Base-by-base conservation (phyloP, 1,140 invertebrate species). In the Euwallacea similis region DNA sequence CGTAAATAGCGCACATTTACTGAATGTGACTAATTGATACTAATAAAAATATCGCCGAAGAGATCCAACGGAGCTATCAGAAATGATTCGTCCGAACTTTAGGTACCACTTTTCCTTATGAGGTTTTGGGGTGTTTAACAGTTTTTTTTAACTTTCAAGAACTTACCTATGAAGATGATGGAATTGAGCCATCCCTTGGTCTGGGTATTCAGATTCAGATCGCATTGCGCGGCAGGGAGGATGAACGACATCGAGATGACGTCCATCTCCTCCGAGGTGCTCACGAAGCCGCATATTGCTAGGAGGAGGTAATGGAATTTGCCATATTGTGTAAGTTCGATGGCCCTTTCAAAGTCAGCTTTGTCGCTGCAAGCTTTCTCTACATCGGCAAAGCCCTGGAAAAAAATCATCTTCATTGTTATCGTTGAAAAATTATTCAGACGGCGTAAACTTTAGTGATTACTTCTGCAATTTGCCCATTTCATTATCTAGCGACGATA, bases 241-340 rank as follows among this genome's bases (percentile, higher is more conserved):
- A 97, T 92, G 86, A 97, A 97, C 64, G 94, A 94, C 89, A 95
- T 93, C 59, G 94, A 95, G 77, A 96, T 94, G 82, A 97, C 91
- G 84, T 97, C 95, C 88, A 97, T 95, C 84, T 96, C 94, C 86
- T 97, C 94, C 80, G 93, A 95, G 54, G 94, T 95, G 83, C 94
- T 94, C 76, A 96, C 94, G 83, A 95, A 91, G 67, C 95, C 95
- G 84, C 94, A 95, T 78, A 95, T 88, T 78, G 90, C 87, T 83
- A 98, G 84, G 78, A 96, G 86, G 77, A 93, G 86, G 81, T 93
- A 94, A 80, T 97, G 95, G 83, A 97, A 97, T 82, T 90, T 90
- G 77, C 95, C 95, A 91, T 95, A 96, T 78, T 93, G 94, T 89
- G 85, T 67, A 84, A 91, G 83, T 86, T 93, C 91, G 78, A 93